These are phyloP conservation scores for Etheostoma cragini DNA, from an alignment of 2,113 vertebrate genomes.

Conservation along the genomic window DNA sequence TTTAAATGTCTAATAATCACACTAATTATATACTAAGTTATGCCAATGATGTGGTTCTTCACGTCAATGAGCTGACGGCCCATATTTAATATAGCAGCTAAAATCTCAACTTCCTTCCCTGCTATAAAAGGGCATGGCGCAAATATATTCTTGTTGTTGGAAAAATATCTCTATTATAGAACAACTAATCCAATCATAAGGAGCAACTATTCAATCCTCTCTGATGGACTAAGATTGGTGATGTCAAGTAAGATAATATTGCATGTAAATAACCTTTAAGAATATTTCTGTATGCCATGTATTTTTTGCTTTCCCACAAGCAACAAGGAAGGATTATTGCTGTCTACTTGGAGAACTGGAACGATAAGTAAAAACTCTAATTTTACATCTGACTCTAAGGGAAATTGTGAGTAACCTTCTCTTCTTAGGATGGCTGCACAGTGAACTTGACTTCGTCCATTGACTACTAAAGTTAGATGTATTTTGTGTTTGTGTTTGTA, in stretches of 20 bases:
- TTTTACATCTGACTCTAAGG: background rate
- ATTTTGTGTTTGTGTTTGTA: background rate
- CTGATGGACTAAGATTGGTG: background rate
- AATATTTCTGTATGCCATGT: background rate
- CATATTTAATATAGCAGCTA: background rate
- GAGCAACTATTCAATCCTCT: background rate
- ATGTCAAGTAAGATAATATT: background rate
- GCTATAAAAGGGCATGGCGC: background rate
- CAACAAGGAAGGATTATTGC: background rate
- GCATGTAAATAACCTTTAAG: background rate
- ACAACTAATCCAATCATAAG: background rate
- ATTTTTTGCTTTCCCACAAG: background rate
- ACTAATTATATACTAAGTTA: background rate
- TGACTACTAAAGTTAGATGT: background rate
- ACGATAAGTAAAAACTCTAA: background rate
- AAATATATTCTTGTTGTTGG: background rate
- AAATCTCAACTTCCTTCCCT: background rate
- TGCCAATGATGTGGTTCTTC: background rate
- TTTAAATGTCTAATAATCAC: constrained; percentile 6
- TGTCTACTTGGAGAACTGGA: background rate
- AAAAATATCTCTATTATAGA: background rate
- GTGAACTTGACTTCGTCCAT: background rate
- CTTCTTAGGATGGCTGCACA: background rate
- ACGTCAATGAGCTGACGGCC: background rate
- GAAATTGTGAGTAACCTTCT: background rate